A percentile compares a stretch with the other conserved stretches of the same genome.
Evolutionary conservation across 2,888 invertebrate genomes (phyloP).

Genomic region (Amphipoea lucens): DNA sequence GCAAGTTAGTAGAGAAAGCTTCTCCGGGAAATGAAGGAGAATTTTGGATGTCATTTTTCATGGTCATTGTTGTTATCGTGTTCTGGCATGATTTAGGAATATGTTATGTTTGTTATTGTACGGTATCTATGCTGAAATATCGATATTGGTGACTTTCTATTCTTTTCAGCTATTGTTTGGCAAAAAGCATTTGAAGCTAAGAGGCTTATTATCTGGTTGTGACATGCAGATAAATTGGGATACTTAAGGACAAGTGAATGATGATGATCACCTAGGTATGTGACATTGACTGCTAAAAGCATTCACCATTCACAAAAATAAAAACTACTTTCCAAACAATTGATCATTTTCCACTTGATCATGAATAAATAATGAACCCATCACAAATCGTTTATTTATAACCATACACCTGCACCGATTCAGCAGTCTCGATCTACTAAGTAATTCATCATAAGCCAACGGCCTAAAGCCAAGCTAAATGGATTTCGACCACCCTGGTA

Average conservation of each 20-base stretch:
- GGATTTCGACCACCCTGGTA: constrained; percentile 51
- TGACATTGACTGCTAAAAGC: neutral
- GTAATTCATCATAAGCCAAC: constrained; percentile 55
- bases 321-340: constrained; percentile 3
- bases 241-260: neutral
- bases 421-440: constrained; percentile 25
- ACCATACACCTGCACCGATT: neutral
- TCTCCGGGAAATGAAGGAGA: constrained; percentile 12
- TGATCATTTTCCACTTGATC: constrained; percentile 11
- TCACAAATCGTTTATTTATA: constrained; percentile 16
- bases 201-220: neutral
- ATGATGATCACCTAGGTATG: neutral
- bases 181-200: neutral
- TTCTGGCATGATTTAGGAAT: constrained; percentile 19
- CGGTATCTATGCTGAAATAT: neutral
- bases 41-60: neutral
- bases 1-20: neutral
- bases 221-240: neutral
- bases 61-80: neutral
- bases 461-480: constrained; percentile 36
- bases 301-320: neutral
- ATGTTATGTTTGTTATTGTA: constrained; percentile 6
- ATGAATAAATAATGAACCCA: constrained; percentile 16
- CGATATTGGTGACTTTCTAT: neutral
- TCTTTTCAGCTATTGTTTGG: neutral